These are phyloP conservation scores for Holacanthella duospinosa DNA, from an alignment of 2,888 invertebrate genomes.

Conservation along the genomic window DNA sequence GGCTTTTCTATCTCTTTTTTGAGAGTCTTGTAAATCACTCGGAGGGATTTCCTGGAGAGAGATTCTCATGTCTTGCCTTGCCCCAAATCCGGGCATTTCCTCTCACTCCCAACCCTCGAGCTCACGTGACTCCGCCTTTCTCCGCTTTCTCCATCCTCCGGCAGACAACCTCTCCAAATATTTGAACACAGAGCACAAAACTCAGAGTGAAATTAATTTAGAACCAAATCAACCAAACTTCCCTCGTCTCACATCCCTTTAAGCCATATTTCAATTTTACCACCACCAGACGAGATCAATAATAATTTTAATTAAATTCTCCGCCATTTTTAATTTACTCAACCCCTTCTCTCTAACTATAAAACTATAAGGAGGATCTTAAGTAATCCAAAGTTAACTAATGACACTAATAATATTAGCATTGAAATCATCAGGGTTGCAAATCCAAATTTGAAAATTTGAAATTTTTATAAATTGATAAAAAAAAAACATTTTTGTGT, in stretches of 20 bases:
- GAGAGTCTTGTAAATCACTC: neutral
- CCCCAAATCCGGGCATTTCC: slow-evolving; percentile 2
- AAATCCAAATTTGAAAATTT: neutral
- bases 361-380: too few species aligned
- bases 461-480: too few species aligned
- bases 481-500: too few species aligned
- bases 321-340: too few species aligned
- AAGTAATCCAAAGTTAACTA: too few species aligned
- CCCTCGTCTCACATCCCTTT: neutral
- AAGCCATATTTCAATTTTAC: neutral
- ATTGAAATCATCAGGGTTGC: neutral
- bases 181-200: neutral
- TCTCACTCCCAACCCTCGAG: neutral
- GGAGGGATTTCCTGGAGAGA: neutral
- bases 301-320: neutral
- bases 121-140: neutral
- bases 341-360: too few species aligned
- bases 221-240: neutral
- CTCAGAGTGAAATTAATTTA: neutral
- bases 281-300: neutral
- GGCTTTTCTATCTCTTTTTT: neutral
- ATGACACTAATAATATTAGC: too few species aligned
- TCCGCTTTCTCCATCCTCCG: neutral
- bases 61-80: neutral
- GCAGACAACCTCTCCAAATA: neutral